Base-by-base conservation (phyloP, 2,797 vertebrate species). In the Perodicticus potto region DNA sequence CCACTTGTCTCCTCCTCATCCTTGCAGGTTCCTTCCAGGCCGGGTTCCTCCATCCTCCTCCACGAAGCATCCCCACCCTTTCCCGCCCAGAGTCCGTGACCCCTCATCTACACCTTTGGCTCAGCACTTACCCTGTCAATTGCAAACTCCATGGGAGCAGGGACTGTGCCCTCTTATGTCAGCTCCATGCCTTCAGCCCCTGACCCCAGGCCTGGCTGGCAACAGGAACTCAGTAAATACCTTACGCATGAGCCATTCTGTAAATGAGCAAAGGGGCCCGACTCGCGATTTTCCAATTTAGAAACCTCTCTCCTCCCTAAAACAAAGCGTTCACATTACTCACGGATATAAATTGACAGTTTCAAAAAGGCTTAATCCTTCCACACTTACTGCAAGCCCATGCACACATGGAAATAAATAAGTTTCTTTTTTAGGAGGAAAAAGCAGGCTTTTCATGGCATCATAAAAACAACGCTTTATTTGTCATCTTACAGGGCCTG, bases 291-390 rank as follows among this genome's bases (percentile, higher is more conserved):
- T 94, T 61, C 72, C 4, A 7, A 67, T 65, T 69, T 82, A 37
- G 72, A 95, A 86, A 72, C 16, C 94, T 91, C 89, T 72, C 55
- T 91, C 77, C 88, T 80, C 49, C 86, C 88, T 76, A 65, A 91
- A 77, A 96, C 94, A 92, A 96, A 95, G 89, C 61, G 63, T 89
- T 87, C 59, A 7, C 65, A 77, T 96, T 76, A 93, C 90, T 97
- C 95, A 74, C 0, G 11, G 91, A 83, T 95, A 93, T 88, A 96
- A 96, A 96, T 93, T 11, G 29, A 77, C 96, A 93, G 77, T 65
- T 95, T 88, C 91, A 93, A 94, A 93, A 94, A 96, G 92, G 81
- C 86, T 96, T 96, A 96, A 96, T 96, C 87, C 85, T 94, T 83
- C 78, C 49, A 23, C 78, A 72, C 86, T 96, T 96, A 74, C 90